Evolutionary conservation across 2,888 invertebrate species (phyloP), one percentile per base, ranked within the genome.

Genomic region (Ornithoptera alexandrae): DNA sequence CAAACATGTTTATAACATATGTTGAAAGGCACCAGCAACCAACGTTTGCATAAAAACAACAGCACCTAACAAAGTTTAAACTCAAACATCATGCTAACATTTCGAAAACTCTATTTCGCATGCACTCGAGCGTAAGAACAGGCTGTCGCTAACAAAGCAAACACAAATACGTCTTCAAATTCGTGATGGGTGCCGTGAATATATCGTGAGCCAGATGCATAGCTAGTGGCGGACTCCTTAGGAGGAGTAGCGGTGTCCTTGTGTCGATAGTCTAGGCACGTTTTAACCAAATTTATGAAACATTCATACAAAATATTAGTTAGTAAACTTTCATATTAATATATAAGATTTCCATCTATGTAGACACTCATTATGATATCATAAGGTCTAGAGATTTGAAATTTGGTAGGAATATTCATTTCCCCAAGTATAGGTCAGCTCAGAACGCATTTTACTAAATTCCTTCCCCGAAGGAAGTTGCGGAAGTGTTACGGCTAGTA

Each of bases 221-320:
- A 68, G 70, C 71, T 75, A 74, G 70, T 75, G 76, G 74, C 74
- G 73, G 71, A 74, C 72, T 74, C 77, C 75, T 71, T 53, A 59
- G 74, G 69, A 76, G 71, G 68, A 57, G 56, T 12, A 12, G n/a
- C 46, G 64, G 62, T 56, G 65, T 57, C 39, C 53, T 56, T 64
- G 56, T 46, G 12, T 63, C 46, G 59, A 53, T 59, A 68, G 50
- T 59, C 63, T 58, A 4, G 4, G 42, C 53, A 53, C 18, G 53
- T 7, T 3, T 50, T 53, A n/a, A n/a, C 0, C 53, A n/a, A 53
- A 53, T n/a, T 5, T 8, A 53, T n/a, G 7, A 53, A 53, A 53
- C 18, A 53, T 53, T 12, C 0, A 53, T 53, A 18, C 18, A 50
- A 50, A 50, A 1, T 50, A 50, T 15, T 4, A 50, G 50, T 50